Conservation (phyloP, 2,113 vertebrate genomes). For the Zosterops lateralis region DNA sequence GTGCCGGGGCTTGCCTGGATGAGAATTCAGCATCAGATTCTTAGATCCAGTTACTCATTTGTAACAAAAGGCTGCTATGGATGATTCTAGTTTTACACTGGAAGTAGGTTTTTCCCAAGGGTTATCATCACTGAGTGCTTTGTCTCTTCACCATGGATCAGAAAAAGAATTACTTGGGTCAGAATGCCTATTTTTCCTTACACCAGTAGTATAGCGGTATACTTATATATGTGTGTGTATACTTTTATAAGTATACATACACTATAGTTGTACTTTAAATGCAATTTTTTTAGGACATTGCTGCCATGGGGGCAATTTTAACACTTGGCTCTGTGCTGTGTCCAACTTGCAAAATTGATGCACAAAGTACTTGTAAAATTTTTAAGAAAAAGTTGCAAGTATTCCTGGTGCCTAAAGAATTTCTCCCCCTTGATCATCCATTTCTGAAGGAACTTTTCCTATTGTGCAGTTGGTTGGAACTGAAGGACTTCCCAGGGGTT, state of each 20-base stretch:
- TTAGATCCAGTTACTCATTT: background rate
- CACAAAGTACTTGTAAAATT: background rate
- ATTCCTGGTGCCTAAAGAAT: background rate
- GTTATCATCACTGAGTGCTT: background rate
- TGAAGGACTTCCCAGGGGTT: background rate
- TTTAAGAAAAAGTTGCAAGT: background rate
- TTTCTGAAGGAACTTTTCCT: background rate
- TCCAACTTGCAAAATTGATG: background rate
- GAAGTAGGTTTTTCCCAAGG: background rate
- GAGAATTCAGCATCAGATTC: background rate
- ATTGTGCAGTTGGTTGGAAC: background rate
- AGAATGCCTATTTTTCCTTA: background rate
- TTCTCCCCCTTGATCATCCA: background rate
- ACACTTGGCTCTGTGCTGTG: background rate
- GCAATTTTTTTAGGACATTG: background rate
- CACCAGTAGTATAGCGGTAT: background rate
- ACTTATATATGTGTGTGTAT: background rate
- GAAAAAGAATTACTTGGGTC: background rate
- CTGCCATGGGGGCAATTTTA: background rate
- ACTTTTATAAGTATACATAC: background rate
- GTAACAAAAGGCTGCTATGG: background rate
- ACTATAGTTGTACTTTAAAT: background rate
- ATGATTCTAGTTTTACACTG: background rate
- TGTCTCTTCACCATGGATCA: background rate
- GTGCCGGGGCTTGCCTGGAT: background rate